These are phyloP conservation scores for Uria aalge DNA, from an alignment of 2,113 vertebrate genomes.

Conservation along the genomic window DNA sequence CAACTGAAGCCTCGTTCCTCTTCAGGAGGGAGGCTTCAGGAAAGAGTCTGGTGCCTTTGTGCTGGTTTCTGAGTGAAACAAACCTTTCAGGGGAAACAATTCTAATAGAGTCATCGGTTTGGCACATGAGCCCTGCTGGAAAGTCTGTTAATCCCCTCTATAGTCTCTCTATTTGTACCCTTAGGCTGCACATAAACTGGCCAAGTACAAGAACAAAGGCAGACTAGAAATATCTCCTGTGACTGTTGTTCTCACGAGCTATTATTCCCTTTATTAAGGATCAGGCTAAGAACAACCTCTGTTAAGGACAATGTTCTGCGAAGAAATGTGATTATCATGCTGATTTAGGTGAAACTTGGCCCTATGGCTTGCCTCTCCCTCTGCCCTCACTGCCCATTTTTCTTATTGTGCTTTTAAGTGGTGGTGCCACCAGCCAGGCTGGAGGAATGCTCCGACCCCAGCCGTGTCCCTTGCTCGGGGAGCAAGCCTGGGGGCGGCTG, in stretches of 20 bases:
- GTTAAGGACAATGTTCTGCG: slow-evolving; percentile 25
- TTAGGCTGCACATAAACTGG: slow-evolving; percentile 30
- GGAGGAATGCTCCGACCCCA: background rate
- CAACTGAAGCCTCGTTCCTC: background rate
- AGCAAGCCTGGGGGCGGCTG: background rate
- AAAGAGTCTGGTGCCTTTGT: slow-evolving; percentile 10
- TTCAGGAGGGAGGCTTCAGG: background rate
- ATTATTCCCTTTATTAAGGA: slow-evolving; percentile 56
- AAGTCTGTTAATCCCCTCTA: slow-evolving; percentile 50
- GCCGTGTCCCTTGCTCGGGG: background rate
- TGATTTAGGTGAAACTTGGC: slow-evolving; percentile 45
- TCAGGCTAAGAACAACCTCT: slow-evolving; percentile 36
- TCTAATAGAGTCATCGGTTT: slow-evolving; percentile 39
- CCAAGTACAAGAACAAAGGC: slow-evolving; percentile 57
- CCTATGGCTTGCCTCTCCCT: background rate
- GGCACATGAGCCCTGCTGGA: slow-evolving; percentile 14
- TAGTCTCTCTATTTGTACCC: slow-evolving; percentile 52
- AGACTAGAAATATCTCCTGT: slow-evolving; percentile 29
- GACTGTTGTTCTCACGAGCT: slow-evolving; percentile 46
- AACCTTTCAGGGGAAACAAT: slow-evolving; percentile 34
- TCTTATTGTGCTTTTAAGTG: slow-evolving; percentile 7
- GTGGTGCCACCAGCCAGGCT: background rate
- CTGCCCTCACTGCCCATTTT: background rate
- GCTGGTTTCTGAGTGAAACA: slow-evolving; percentile 10
- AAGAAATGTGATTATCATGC: slow-evolving; percentile 56